Conservation (phyloP, 2,888 invertebrate species). For the Colostygia pectinataria region DNA sequence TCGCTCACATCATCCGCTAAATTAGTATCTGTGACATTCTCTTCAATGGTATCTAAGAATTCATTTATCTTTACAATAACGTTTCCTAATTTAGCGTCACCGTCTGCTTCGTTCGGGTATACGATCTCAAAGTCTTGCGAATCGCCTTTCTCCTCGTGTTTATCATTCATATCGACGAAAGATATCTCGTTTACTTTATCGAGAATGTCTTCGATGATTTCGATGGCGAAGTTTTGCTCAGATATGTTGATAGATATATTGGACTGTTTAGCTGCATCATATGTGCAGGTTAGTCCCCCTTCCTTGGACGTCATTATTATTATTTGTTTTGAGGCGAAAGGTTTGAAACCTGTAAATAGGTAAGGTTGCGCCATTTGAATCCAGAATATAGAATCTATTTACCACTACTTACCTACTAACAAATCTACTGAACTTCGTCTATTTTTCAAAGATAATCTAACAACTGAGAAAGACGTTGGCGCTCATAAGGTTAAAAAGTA, state of each 20-base stretch:
- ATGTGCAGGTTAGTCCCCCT: constrained; percentile 54
- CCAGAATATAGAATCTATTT: no score
- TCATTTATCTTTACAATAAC: constrained; percentile 43
- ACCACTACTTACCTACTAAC: no score
- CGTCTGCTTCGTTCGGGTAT: constrained; percentile 39
- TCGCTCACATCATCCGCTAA: constrained; percentile 33
- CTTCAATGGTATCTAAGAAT: constrained; percentile 61
- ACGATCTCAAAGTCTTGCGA: constrained; percentile 59
- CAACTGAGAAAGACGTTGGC: no score
- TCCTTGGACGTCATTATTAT: constrained; percentile 59
- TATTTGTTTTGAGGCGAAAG: constrained; percentile 69
- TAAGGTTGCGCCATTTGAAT: no score
- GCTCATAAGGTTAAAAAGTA: no score
- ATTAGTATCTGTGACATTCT: constrained; percentile 34
- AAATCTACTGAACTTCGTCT: no score
- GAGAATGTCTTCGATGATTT: constrained; percentile 56
- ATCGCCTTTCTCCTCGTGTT: constrained; percentile 32
- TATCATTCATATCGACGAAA: constrained; percentile 30
- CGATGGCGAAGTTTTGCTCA: constrained; percentile 39
- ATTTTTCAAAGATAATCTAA: no score
- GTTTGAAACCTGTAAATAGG: constrained; percentile 69
- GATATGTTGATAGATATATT: constrained; percentile 26
- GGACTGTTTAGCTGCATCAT: constrained; percentile 27
- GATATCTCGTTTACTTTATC: constrained; percentile 55
- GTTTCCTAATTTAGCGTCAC: constrained; percentile 30